These are phyloP conservation scores for Peromyscus attwateri DNA, from an alignment of 2,797 vertebrate species.

Conservation along the genomic window DNA sequence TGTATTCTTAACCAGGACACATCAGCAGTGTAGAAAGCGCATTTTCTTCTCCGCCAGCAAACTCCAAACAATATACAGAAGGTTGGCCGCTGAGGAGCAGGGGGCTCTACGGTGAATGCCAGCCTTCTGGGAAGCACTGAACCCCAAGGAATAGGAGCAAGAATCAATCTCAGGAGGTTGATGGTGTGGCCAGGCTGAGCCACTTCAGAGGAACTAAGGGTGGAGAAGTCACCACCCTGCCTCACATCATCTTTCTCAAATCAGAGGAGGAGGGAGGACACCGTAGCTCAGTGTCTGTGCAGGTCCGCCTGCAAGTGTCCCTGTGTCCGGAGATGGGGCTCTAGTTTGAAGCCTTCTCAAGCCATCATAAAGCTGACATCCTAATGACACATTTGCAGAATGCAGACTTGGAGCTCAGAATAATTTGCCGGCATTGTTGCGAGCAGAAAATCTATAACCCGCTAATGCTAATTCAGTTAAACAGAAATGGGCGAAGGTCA, in stretches of 20 bases:
- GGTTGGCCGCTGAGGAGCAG: not conserved
- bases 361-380: not conserved
- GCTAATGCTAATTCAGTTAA: slow-evolving; percentile 61
- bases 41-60: slow-evolving; percentile 20
- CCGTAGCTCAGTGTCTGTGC: fast-evolving
- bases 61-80: slow-evolving; percentile 39
- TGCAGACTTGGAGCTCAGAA: slow-evolving; percentile 56
- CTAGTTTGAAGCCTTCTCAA: not conserved
- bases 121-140: slow-evolving; percentile 67
- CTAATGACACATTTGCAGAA: not conserved
- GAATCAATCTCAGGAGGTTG: slow-evolving; percentile 67
- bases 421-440: slow-evolving; percentile 55
- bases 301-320: not conserved
- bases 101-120: slow-evolving; percentile 59
- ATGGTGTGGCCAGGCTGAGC: not conserved
- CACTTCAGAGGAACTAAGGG: slow-evolving; percentile 61
- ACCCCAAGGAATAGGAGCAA: slow-evolving; percentile 46
- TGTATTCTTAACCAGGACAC: slow-evolving; percentile 48
- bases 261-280: not conserved
- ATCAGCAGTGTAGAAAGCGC: slow-evolving; percentile 27
- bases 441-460: slow-evolving; percentile 71
- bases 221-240: not conserved
- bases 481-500: slow-evolving; percentile 45
- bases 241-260: not conserved
- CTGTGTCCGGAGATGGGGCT: not conserved